Evolutionary conservation across 2,113 vertebrate genomes (phyloP).

Genomic region (Hyaena hyaena): DNA sequence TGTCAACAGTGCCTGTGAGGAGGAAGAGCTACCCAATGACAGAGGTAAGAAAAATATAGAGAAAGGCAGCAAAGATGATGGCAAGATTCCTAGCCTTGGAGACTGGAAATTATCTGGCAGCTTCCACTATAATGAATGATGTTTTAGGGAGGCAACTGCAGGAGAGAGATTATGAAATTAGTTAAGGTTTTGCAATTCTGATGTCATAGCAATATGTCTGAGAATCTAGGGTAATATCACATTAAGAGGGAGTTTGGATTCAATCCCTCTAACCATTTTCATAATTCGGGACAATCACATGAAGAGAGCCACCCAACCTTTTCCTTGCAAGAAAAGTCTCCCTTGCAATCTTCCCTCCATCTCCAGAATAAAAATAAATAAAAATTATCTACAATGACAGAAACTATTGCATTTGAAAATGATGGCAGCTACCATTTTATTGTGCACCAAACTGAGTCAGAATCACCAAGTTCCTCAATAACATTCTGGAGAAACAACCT

Average conservation of each 20-base stretch:
- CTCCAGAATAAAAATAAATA: neutral
- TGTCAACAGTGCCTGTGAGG: neutral
- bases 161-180: constrained; percentile 8
- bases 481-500: constrained; percentile 42
- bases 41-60: neutral
- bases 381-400: neutral
- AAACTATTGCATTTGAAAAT: constrained; percentile 17
- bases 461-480: neutral
- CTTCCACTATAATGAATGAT: neutral
- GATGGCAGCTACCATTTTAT: neutral
- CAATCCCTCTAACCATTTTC: neutral
- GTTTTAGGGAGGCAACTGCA: neutral
- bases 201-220: neutral
- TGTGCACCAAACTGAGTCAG: neutral
- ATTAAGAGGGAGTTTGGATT: neutral
- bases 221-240: neutral
- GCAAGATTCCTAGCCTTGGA: neutral
- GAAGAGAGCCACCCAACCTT: neutral
- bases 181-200: neutral
- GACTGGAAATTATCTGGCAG: neutral
- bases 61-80: neutral
- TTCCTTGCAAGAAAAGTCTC: constrained; percentile 16
- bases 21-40: neutral
- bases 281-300: neutral
- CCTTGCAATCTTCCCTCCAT: neutral